Evolutionary conservation across 2,113 vertebrate species (phyloP), one percentile per base, ranked within the genome.

Genomic region (Telmatochromis sp.): DNA sequence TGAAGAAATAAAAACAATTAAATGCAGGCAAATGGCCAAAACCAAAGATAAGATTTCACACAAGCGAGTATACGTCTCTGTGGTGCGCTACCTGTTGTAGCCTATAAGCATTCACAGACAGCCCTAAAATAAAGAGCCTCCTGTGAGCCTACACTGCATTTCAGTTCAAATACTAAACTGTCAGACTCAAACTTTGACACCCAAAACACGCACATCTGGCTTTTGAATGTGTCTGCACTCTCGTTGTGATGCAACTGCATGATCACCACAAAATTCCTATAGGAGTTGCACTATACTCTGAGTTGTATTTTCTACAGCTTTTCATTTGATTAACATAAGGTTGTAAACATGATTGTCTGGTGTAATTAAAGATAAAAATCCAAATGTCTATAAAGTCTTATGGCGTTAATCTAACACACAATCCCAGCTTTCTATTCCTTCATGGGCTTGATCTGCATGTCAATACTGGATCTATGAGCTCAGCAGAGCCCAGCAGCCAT

Each of bases 381-480:
- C 31, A 35, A 75, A 85, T 65, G 73, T 35, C 31, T 86, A 15
- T 60, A 35, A 60, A 23, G 65, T 19, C 40, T 80, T 47, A 51
- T 49, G 26, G 31, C 55, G 35, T 51, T 84, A 85, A 91, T 91
- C 81, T 82, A 60, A 73, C 33, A 37, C 42, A 23, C 37, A 23
- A 90, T 90, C 83, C 80, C 8, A 75, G 47, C 33, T 90, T 31
- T 81, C 26, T 80, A 83, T 91, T 86, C 75, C 79, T 82, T 81
- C 79, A 33, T 15, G 6, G 73, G 60, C 86, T 84, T 85, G 86
- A 90, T 92, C 87, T 91, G 63, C 78, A 78, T 88, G 90, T 90
- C 89, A 84, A 87, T 88, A 89, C 83, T n/a, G 82, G 51, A 83
- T 89, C 63, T 54, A 12, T 75, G 35, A 85, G 45, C 82, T 85